These are phyloP conservation scores for Marasmarcha lunaedactyla DNA, from an alignment of 2,888 invertebrate genomes.

Conservation along the genomic window DNA sequence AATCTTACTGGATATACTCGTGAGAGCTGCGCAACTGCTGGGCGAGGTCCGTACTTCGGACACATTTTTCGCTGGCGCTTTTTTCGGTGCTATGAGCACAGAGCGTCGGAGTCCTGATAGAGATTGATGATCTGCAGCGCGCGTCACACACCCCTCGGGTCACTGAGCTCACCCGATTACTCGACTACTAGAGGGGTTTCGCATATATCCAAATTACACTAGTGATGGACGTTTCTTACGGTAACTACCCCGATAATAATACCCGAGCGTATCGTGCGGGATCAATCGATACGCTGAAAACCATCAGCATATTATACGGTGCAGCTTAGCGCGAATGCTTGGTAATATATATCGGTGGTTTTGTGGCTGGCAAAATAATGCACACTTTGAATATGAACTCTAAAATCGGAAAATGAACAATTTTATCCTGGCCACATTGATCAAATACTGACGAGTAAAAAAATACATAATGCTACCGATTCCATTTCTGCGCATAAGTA, in stretches of 20 bases:
- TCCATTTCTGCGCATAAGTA: too few relatives aligned
- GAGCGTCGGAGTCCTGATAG: constrained; percentile 46
- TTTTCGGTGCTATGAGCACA: constrained; percentile 33
- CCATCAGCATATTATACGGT: constrained; percentile 8
- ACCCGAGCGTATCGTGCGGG: constrained; percentile 17
- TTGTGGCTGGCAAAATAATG: constrained; percentile 15
- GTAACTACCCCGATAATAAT: constrained; percentile 40
- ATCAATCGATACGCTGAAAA: constrained; percentile 12
- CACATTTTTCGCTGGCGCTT: constrained; percentile 50
- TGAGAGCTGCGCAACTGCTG: not conserved
- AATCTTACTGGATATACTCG: not conserved
- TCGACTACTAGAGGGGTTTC: constrained; percentile 45
- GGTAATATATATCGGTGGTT: constrained; percentile 1
- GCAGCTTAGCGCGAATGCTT: constrained; percentile 7
- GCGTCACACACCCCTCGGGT: constrained; percentile 29
- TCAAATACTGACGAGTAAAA: too few relatives aligned
- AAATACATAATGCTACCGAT: too few relatives aligned
- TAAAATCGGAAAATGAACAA: constrained; percentile 20
- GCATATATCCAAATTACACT: constrained; percentile 66
- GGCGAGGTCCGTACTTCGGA: constrained; percentile 21
- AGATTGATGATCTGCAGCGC: constrained; percentile 56
- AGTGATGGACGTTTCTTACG: constrained; percentile 63
- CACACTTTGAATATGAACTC: constrained; percentile 13
- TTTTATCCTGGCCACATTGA: constrained; percentile 23
- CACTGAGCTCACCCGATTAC: constrained; percentile 56